Percentiles rank a stretch among this genome's conserved stretches.
Evolutionary conservation across 2,113 vertebrate species (phyloP).

Genomic region (Callospermophilus lateralis): DNA sequence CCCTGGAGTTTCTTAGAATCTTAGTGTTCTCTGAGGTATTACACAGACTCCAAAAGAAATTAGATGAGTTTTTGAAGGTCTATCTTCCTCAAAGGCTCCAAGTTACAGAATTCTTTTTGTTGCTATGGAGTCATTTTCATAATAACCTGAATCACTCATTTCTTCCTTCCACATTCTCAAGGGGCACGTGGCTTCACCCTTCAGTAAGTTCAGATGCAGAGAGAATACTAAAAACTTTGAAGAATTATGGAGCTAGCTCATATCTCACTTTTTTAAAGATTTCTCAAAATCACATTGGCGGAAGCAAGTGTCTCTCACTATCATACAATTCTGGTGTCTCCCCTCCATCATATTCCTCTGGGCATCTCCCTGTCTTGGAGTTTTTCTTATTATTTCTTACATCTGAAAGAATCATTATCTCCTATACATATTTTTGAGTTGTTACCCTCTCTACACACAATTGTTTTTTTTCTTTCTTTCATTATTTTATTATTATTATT

Average conservation of each 20-base stretch:
- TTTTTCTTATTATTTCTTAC: neutral
- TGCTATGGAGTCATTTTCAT: neutral
- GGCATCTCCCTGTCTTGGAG: neutral
- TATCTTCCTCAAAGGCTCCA: neutral
- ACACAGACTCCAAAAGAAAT: neutral
- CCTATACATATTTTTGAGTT: neutral
- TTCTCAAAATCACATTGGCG: neutral
- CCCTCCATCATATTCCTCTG: neutral
- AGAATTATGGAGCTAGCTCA: slow-evolving; percentile 17
- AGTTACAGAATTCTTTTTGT: neutral
- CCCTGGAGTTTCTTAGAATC: neutral
- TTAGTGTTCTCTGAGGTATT: neutral
- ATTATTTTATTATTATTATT: neutral
- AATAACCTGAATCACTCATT: neutral
- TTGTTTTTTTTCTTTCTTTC: neutral
- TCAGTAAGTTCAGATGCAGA: neutral
- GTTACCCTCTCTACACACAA: neutral
- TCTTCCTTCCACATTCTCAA: slow-evolving; percentile 12
- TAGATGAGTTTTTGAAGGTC: neutral
- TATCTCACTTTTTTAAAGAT: neutral
- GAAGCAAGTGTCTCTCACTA: neutral
- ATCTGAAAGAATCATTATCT: slow-evolving; percentile 33
- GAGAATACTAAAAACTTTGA: neutral
- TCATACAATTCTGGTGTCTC: neutral
- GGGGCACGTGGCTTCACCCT: neutral